Percentiles rank a stretch among this genome's conserved stretches.
Conservation (phyloP, 1,140 invertebrate species). For the Drosophila busckii region DNA sequence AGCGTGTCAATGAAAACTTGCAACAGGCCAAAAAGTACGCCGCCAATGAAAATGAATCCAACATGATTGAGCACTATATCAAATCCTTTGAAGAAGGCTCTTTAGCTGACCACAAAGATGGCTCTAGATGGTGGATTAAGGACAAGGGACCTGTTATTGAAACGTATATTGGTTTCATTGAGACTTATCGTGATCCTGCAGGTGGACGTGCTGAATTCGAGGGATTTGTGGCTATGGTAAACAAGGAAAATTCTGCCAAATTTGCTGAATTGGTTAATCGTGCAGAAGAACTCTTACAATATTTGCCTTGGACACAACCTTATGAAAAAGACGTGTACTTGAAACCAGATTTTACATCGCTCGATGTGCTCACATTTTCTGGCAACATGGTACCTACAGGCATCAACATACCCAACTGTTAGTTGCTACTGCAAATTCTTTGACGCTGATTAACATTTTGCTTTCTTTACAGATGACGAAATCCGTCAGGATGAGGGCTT, state of each 20-base stretch:
- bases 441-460: neutral
- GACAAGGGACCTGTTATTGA: conserved; percentile 95
- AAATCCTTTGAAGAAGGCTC: conserved; percentile 91
- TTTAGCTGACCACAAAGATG: conserved; percentile 94
- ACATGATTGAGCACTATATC: conserved; percentile 93
- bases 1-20: conserved; percentile 85
- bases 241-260: conserved; percentile 95
- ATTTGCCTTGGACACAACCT: conserved; percentile 91
- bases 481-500: conserved; percentile 97
- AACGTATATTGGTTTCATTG: conserved; percentile 97
- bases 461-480: conserved; percentile 85
- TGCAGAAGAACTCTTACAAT: conserved; percentile 88
- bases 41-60: conserved; percentile 88
- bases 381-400: conserved; percentile 95
- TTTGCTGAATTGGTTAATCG: conserved; percentile 89
- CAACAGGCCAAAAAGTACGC: conserved; percentile 86
- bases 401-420: conserved; percentile 97
- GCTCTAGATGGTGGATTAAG: conserved; percentile 92
- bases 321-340: conserved; percentile 96
- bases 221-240: conserved; percentile 97
- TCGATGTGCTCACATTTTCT: conserved; percentile 95
- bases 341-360: conserved; percentile 95
- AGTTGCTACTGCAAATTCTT: no score
- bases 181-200: conserved; percentile 95
- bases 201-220: conserved; percentile 97